Percentiles rank a stretch among this genome's conserved stretches.
These are phyloP conservation scores for Cisticola juncidis DNA, from an alignment of 2,113 vertebrate species.

Conservation along the genomic window DNA sequence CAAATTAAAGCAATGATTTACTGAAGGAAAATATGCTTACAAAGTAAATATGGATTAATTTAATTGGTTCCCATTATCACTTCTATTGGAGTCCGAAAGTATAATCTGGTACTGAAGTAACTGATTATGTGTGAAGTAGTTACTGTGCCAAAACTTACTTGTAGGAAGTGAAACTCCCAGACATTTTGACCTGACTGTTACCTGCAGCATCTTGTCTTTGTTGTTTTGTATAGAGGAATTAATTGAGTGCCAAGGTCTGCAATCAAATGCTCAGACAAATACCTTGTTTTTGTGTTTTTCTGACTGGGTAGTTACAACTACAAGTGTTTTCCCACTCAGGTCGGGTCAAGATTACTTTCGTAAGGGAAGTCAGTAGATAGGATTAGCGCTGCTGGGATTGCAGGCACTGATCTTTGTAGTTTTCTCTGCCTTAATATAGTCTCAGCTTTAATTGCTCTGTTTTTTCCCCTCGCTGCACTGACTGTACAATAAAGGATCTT, in stretches of 20 bases:
- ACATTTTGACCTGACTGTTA: constrained; percentile 54
- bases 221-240: not conserved
- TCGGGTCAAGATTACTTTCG: not conserved
- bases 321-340: not conserved
- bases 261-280: not conserved
- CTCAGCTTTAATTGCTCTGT: not conserved
- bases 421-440: not conserved
- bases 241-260: not conserved
- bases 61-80: constrained; percentile 79
- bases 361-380: not conserved
- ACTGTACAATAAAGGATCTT: not conserved
- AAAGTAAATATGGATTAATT: constrained; percentile 72
- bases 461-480: not conserved
- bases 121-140: constrained; percentile 78
- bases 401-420: constrained; percentile 8
- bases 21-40: constrained; percentile 38
- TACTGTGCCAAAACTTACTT: constrained; percentile 73
- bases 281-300: not conserved
- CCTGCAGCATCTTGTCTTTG: constrained; percentile 58
- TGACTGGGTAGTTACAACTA: not conserved
- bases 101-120: constrained; percentile 77
- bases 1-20: constrained; percentile 50
- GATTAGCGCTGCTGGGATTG: not conserved
- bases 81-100: constrained; percentile 67
- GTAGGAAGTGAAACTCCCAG: constrained; percentile 42